A percentile compares a stretch with the other conserved stretches of the same genome.
Evolutionary conservation across 2,888 invertebrate species (phyloP).

Genomic region (Herminia tarsipennalis): DNA sequence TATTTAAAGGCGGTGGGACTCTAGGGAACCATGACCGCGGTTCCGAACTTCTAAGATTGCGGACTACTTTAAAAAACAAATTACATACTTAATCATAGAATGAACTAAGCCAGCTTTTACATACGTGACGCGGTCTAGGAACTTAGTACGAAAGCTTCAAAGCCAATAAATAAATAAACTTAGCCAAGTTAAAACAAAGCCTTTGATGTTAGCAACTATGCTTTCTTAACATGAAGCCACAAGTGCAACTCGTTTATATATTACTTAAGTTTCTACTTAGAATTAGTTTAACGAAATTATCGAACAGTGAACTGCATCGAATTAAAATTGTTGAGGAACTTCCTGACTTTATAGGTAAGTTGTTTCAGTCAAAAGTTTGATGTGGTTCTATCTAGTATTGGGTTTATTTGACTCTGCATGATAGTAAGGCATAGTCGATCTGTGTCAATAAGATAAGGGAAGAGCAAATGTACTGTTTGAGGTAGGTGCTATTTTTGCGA

Average conservation of each 20-base stretch:
- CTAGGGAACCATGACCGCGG: no score
- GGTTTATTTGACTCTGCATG: no score
- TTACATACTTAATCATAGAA: no score
- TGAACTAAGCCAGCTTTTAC: no score
- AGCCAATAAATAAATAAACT: constrained; percentile 35
- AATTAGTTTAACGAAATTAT: constrained; percentile 14
- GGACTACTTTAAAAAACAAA: no score
- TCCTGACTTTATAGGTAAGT: constrained; percentile 1
- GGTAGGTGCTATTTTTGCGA: no score
- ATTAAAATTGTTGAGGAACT: constrained; percentile 17
- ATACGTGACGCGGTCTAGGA: no score
- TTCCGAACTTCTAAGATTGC: no score
- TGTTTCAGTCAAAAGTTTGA: not conserved
- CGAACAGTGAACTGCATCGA: constrained; percentile 3
- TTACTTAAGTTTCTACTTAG: constrained; percentile 19
- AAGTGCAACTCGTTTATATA: constrained; percentile 33
- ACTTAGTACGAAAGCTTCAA: constrained; percentile 8
- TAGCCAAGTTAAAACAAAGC: constrained; percentile 23
- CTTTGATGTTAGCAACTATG: constrained; percentile 31
- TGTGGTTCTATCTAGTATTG: not conserved
- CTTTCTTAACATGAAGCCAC: constrained; percentile 24
- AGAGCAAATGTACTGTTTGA: no score
- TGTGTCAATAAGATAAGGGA: no score
- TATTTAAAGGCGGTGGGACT: no score
- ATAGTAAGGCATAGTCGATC: no score